Conservation (phyloP, 2,797 vertebrate species). For the Syndactyla subalaris region DNA sequence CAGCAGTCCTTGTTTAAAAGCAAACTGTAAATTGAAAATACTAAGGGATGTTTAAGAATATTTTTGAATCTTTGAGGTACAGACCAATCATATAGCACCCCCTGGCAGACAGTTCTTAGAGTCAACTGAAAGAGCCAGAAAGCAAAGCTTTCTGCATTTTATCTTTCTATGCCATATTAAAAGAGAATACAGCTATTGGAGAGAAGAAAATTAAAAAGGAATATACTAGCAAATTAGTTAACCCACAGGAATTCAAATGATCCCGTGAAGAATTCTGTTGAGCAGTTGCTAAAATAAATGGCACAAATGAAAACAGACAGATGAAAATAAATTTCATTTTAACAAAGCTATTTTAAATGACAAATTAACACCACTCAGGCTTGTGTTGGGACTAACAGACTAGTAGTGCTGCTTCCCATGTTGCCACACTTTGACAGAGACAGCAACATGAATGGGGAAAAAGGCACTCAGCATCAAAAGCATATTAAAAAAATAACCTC, state of each 20-base stretch:
- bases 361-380: conserved; percentile 24
- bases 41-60: background rate
- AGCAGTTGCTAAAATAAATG: conserved; percentile 11
- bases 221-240: conserved; percentile 27
- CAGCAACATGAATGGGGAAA: background rate
- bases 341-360: conserved; percentile 29
- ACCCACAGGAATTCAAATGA: conserved; percentile 45
- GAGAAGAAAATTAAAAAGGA: background rate
- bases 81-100: conserved; percentile 58
- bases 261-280: background rate
- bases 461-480: background rate
- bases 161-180: background rate
- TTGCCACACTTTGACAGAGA: background rate
- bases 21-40: background rate
- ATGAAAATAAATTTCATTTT: conserved; percentile 10
- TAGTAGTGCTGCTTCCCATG: background rate
- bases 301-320: background rate
- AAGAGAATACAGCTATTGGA: background rate
- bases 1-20: background rate
- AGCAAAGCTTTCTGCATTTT: background rate
- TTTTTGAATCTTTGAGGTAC: background rate
- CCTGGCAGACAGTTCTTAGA: conserved; percentile 56
- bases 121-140: background rate
- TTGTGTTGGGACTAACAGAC: background rate
- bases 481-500: background rate